Conservation (phyloP, 2,888 invertebrate genomes). For the Mycalesis mineus region DNA sequence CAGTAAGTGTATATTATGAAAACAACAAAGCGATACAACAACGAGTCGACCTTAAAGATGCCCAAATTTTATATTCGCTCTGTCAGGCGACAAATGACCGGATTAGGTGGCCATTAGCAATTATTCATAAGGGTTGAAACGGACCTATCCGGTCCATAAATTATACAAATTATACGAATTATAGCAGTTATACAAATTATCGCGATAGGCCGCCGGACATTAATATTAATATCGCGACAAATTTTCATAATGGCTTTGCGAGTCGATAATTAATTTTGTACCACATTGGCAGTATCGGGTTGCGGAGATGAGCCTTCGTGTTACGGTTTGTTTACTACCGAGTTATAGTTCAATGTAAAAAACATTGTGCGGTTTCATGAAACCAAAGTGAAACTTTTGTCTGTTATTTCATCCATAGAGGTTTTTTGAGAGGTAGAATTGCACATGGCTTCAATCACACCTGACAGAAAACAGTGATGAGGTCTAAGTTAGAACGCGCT, state of each 20-base stretch:
- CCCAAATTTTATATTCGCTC: slow-evolving; percentile 5
- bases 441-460: no score
- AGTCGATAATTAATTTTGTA: slow-evolving; percentile 28
- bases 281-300: slow-evolving; percentile 12
- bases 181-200: slow-evolving; percentile 28
- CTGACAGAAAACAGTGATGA: no score
- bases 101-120: slow-evolving; percentile 24
- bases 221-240: slow-evolving; percentile 27
- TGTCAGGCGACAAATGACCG: slow-evolving; percentile 12
- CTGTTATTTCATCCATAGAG: no score
- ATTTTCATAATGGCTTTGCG: slow-evolving; percentile 26
- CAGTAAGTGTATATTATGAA: no score
- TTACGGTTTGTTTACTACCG: not conserved
- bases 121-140: slow-evolving; percentile 30
- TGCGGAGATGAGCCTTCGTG: not conserved
- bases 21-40: not conserved
- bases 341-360: no score
- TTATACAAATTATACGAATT: slow-evolving; percentile 29
- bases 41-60: not conserved
- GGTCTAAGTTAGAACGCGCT: no score
- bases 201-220: slow-evolving; percentile 24
- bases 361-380: no score
- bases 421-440: no score
- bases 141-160: slow-evolving; percentile 27
- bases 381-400: no score